Conservation (phyloP, 2,113 vertebrate species). For the Cynoglossus semilaevis region DNA sequence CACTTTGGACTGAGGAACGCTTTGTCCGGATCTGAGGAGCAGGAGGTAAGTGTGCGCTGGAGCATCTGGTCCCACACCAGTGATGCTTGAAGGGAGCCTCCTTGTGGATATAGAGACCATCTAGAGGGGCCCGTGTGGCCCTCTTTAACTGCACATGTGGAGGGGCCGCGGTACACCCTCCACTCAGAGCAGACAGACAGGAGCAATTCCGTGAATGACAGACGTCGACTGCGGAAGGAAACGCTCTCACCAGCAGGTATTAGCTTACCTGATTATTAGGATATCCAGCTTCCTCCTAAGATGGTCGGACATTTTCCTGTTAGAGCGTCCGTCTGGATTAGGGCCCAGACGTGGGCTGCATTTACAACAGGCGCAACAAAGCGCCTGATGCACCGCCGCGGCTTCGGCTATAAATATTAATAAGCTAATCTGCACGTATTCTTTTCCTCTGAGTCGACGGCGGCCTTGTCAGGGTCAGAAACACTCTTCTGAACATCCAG, state of each 20-base stretch:
- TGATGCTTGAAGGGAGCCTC: conserved; percentile 47
- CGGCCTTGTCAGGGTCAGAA: conserved; percentile 46
- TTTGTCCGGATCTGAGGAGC: conserved; percentile 61
- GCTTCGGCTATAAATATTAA: conserved; percentile 64
- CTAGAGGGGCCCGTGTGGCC: conserved; percentile 56
- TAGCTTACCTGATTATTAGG: conserved; percentile 93
- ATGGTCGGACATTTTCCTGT: conserved; percentile 52
- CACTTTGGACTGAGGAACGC: conserved; percentile 83
- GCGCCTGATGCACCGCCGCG: conserved; percentile 22
- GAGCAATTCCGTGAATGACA: conserved; percentile 79
- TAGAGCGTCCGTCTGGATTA: conserved; percentile 58
- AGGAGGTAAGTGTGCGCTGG: conserved; percentile 46
- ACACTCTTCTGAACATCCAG: conserved; percentile 50
- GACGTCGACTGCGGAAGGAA: conserved; percentile 82
- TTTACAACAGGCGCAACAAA: conserved; percentile 25
- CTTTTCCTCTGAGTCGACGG: conserved; percentile 23
- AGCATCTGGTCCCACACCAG: conserved; percentile 45
- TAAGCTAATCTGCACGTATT: conserved; percentile 53
- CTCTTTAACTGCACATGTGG: conserved; percentile 43
- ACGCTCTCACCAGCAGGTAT: conserved; percentile 80
- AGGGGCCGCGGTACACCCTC: conserved; percentile 65
- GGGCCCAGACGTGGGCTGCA: conserved; percentile 22
- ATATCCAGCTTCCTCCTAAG: conserved; percentile 79
- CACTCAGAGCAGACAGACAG: conserved; percentile 68
- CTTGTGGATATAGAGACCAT: conserved; percentile 40